Conservation (phyloP, 2,888 invertebrate species). For the Camponotus fellah region DNA sequence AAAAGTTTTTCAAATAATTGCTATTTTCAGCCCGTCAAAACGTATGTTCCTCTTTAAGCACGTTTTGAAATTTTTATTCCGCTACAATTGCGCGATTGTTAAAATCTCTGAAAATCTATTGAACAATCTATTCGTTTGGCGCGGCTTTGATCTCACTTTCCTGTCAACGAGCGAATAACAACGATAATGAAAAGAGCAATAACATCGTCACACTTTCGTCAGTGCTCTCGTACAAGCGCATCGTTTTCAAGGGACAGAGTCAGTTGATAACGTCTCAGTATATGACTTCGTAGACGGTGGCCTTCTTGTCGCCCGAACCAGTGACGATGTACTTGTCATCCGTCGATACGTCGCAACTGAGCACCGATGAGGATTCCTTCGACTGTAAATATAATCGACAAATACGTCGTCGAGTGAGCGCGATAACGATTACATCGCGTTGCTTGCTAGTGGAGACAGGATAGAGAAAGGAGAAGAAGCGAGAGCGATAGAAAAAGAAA, state of each 20-base stretch:
- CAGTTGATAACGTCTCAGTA: conserved; percentile 87
- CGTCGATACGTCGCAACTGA: conserved; percentile 99
- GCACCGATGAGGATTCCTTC: conserved; percentile 98
- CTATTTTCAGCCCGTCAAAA: background rate
- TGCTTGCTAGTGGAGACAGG: background rate
- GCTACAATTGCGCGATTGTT: background rate
- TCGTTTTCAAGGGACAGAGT: conserved; percentile 23
- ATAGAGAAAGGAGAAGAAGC: too few relatives aligned
- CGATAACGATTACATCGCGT: conserved; percentile 25
- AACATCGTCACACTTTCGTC: conserved; percentile 59
- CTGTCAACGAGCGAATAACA: conserved; percentile 65
- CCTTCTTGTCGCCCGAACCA: conserved; percentile 99
- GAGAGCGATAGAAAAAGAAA: background rate
- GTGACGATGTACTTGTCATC: conserved; percentile 99
- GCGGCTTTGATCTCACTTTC: conserved; percentile 43
- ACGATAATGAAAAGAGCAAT: conserved; percentile 73
- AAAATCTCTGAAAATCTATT: conserved; percentile 22
- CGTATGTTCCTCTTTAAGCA: background rate
- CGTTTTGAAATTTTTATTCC: background rate
- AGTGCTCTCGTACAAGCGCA: conserved; percentile 60
- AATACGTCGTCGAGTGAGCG: conserved; percentile 46
- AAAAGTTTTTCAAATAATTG: background rate
- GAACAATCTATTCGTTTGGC: conserved; percentile 12
- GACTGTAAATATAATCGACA: conserved; percentile 88
- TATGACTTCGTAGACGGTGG: conserved; percentile 98